Base-by-base conservation (phyloP, 92 coral and sea anemone species). In the Epizoanthus ramosus region DNA sequence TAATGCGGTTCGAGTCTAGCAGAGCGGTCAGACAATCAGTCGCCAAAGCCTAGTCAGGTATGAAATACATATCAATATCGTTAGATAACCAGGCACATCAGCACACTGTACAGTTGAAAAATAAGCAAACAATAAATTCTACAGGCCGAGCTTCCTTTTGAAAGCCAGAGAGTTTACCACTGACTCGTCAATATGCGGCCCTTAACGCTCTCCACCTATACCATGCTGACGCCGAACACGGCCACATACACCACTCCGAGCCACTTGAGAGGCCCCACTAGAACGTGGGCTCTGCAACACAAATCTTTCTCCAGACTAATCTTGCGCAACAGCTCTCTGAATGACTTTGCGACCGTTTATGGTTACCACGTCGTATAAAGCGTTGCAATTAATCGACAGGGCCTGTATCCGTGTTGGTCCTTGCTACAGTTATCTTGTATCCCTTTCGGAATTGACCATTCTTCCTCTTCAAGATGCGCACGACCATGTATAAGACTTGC, bases 401-500 rank as follows among this genome's bases (percentile, higher is more conserved):
- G 74, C 74, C 5, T 56, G 75, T 71, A 71, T 31, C n/a, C 17
- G 75, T 71, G 75, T 71, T 71, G 28, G 33, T 14, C 75, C 75
- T 71, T 31, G 57, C 75, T 43, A 71, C 75, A 71, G 75, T 58
- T 71, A 71, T 71, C 75, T 41, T 71, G 58, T 31, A 10, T 10
- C 85, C 85, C 70, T 71, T 80, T 57, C 85, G 80, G 80, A 85
- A 85, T 76, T 84, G 88, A 70, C 79, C 88, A 80, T 85, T 77
- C 79, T 84, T 74, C 52, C 52, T n/a, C 61, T 37, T 14, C 43
- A 41, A n/a, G 21, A 85, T 71, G 68, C 70, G n/a, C 61, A 81
- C 25, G 67, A 75, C 56, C 83, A 88, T 80, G 85, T 79, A 80
- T n/a, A n/a, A 73, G 91, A 43, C 64, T 74, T n/a, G 47, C 74